Base-by-base conservation (phyloP, 2,888 invertebrate genomes). In the Drosophila prolongata region DNA sequence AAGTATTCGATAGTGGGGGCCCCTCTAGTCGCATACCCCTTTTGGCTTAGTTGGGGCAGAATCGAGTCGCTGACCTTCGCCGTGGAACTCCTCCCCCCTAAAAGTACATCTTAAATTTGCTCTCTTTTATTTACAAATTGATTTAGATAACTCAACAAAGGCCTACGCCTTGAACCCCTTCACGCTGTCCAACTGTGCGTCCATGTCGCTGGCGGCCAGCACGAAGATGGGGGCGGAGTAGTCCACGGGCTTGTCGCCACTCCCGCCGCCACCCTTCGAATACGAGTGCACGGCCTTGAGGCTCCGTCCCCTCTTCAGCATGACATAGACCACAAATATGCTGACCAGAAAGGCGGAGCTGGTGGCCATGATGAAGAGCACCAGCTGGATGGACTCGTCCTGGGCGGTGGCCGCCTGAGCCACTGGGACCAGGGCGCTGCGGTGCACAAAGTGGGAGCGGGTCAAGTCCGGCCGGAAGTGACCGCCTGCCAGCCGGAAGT, bases 341-440 rank as follows among this genome's bases (percentile, higher is more conserved):
- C 96, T 96, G 90, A 96, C 96, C 62, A 96, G 94, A 88, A 96
- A 96, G 0, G 96, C 96, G 5, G 96, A 96, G 8, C 95, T 95
- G 1, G 96, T 96, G 27, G 95, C 96, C 57, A 96, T 93, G 14
- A 96, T 95, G 79, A 96, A 95, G 19, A 96, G 93, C 44, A 96
- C 96, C 11, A 96, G 95, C 90, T 96, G 96, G 88, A 96, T 96
- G 37, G 92, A 91, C 30, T 89, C 91, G 52, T 92, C 91, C 1
- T 95, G 76, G 1, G 91, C 79, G 1, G 87, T 87, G n/a, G 87
- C 82, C 1, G 90, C 89, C 54, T 91, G 89, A 0, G 91, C 89
- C 8, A 86, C 70, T 0, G 91, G 87, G 0, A 80, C 65, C 19
- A 54, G 68, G 3, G 80, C 76, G 35, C 86, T 89, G 38, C 88